Evolutionary conservation across 2,888 invertebrate genomes (phyloP).

Genomic region (Phyllotreta cruciferae): DNA sequence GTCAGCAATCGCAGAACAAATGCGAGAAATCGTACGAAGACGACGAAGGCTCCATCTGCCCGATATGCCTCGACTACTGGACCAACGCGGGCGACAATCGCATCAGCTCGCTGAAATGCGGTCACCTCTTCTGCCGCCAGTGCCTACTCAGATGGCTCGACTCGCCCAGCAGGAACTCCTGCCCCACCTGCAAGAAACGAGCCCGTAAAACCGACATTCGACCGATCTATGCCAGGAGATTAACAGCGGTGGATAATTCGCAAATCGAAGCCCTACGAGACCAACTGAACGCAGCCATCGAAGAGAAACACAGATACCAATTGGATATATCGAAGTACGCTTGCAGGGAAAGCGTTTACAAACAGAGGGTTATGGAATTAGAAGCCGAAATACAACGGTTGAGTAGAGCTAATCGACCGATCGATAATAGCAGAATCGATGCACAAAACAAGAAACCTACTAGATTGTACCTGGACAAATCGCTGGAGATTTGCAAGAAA

Average conservation of each 20-base stretch:
- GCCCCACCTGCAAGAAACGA: constrained; percentile 87
- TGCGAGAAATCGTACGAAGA: constrained; percentile 51
- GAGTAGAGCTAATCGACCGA: not conserved
- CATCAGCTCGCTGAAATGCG: constrained; percentile 86
- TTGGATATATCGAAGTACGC: constrained; percentile 68
- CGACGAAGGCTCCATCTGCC: constrained; percentile 76
- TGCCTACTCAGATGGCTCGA: constrained; percentile 83
- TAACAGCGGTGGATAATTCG: constrained; percentile 79
- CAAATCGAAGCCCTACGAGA: constrained; percentile 74
- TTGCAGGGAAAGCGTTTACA: constrained; percentile 57
- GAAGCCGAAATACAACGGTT: constrained; percentile 44
- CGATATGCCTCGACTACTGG: constrained; percentile 91
- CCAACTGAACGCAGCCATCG: constrained; percentile 66
- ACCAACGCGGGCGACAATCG: constrained; percentile 86
- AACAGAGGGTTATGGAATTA: constrained; percentile 55
- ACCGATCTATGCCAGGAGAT: constrained; percentile 77
- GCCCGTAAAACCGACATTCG: constrained; percentile 59
- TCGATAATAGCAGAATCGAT: not conserved
- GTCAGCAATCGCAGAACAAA: not conserved
- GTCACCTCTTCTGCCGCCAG: constrained; percentile 86
- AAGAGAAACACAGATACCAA: constrained; percentile 67
- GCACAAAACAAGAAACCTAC: constrained; percentile 22
- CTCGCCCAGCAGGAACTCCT: constrained; percentile 67
- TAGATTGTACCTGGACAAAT: constrained; percentile 68
- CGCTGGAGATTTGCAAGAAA: constrained; percentile 71